These are phyloP conservation scores for Macrosoma leucophasiata DNA, from an alignment of 2,888 invertebrate genomes.

Conservation along the genomic window DNA sequence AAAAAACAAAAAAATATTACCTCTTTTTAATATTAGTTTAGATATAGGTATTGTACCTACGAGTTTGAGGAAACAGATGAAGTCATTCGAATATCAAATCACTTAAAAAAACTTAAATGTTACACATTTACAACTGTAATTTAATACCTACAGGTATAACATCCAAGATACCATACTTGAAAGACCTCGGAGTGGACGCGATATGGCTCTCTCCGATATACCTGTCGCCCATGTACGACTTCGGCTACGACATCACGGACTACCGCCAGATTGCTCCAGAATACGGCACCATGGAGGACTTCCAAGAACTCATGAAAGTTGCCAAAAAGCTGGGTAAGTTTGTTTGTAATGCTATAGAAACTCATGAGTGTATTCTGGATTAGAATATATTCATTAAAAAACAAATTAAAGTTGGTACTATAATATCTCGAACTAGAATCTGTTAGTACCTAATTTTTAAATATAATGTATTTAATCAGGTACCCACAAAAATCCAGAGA, in stretches of 20 bases:
- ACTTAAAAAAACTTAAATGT: no score
- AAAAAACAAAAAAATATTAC: no score
- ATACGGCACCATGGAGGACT: slow-evolving; percentile 83
- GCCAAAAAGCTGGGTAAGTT: slow-evolving; percentile 65
- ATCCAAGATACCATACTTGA: slow-evolving; percentile 68
- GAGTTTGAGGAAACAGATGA: no score
- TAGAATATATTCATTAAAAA: no score
- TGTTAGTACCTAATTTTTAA: no score
- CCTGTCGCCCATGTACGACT: slow-evolving; percentile 84
- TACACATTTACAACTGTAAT: not conserved
- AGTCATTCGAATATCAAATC: no score
- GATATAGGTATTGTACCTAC: no score
- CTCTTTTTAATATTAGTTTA: no score
- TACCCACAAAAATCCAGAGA: no score
- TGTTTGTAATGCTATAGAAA: not conserved
- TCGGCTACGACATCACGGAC: slow-evolving; percentile 86
- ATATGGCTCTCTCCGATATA: slow-evolving; percentile 85
- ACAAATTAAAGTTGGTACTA: no score
- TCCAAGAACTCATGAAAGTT: slow-evolving; percentile 70
- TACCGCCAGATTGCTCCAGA: slow-evolving; percentile 78
- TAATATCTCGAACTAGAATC: no score
- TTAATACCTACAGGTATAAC: slow-evolving; percentile 43
- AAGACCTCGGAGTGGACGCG: slow-evolving; percentile 75
- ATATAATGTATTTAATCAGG: no score
- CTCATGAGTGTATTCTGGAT: not conserved